Percentiles rank a stretch among this genome's conserved stretches.
phyloP scores from a whole-genome alignment of 2,888 invertebrate genomes.

The Cephus runcator region DNA sequence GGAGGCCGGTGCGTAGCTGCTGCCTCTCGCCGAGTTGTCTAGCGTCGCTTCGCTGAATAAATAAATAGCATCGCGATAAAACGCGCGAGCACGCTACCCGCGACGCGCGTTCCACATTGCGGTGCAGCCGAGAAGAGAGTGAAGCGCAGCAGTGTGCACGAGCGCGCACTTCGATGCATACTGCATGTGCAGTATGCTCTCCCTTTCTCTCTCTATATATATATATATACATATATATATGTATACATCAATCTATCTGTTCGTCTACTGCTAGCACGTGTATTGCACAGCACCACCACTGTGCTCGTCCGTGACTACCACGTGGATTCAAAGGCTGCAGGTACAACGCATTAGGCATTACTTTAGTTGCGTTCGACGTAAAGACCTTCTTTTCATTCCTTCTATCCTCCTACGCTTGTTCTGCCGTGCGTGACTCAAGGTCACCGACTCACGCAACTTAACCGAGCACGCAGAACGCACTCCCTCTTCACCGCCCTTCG shows the following conservation, averaged over 20 bases:
- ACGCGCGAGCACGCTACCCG: slow-evolving; percentile 13
- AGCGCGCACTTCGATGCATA: neutral
- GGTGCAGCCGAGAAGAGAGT: slow-evolving; percentile 21
- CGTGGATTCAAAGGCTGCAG: neutral
- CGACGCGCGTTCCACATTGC: slow-evolving; percentile 28
- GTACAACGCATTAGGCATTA: slow-evolving; percentile 17
- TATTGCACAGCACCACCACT: neutral
- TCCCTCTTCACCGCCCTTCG: neutral
- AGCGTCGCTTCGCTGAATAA: slow-evolving; percentile 20
- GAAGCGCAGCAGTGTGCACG: neutral
- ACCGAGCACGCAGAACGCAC: neutral
- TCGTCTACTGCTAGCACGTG: neutral
- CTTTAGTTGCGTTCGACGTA: slow-evolving; percentile 28
- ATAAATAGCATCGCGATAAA: slow-evolving; percentile 37
- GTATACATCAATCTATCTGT: neutral
- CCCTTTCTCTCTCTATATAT: no score
- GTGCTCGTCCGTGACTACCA: neutral
- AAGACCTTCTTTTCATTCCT: slow-evolving; percentile 29
- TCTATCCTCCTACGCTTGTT: slow-evolving; percentile 7
- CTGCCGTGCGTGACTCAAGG: slow-evolving; percentile 48
- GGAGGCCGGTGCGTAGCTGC: neutral
- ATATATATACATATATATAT: no score
- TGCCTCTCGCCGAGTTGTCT: neutral
- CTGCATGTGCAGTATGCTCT: neutral
- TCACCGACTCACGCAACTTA: slow-evolving; percentile 25